Base-by-base conservation (phyloP, 2,888 invertebrate species). In the Drosophila stalkeri region DNA sequence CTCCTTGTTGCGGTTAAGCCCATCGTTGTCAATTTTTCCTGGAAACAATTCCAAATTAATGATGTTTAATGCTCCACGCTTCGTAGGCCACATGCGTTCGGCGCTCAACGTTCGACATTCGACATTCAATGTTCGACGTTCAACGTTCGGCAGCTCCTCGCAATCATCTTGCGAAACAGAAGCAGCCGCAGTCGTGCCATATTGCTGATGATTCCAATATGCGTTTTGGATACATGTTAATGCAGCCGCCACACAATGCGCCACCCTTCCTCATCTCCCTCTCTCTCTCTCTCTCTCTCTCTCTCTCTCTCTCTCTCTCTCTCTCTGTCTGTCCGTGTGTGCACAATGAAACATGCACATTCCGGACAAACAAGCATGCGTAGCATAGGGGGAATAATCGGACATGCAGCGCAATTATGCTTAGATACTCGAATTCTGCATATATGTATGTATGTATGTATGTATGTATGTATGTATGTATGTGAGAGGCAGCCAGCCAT, bases 11-110 rank as follows among this genome's bases (percentile, higher is more conserved):
- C 64, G 75, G 80, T 71, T 64, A 71, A 71, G 65, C 69, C 77
- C 77, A 62, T 70, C 77, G 68, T 72, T 86, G 86, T 82, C 82
- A 77, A 82, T 83, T 67, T 77, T 79, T 82, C 77, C 66, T 64
- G 72, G 83, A 80, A 86, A 71, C 72, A 75, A 80, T 82, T 86
- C 67, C 75, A 70, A 83, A 81, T 78, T 75, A 72, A 86, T 83
- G 72, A 83, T 82, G 83, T 80, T 80, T 71, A 82, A 80, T 80
- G 83, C 72, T 80, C 72, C 77, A 86, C 86, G 77, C 81, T 81
- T 75, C 81, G 80, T 65, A 54, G 65, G 72, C 71, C 75, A 84
- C 81, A 81, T 82, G 73, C 76, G 78, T 65, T 73, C 61, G 43
- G 4, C 72, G 75, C 55, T 71, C 61, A 27, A 33, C 31, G 16